These are phyloP conservation scores for Polyommatus iphigenia DNA, from an alignment of 2,888 invertebrate species.

Conservation along the genomic window DNA sequence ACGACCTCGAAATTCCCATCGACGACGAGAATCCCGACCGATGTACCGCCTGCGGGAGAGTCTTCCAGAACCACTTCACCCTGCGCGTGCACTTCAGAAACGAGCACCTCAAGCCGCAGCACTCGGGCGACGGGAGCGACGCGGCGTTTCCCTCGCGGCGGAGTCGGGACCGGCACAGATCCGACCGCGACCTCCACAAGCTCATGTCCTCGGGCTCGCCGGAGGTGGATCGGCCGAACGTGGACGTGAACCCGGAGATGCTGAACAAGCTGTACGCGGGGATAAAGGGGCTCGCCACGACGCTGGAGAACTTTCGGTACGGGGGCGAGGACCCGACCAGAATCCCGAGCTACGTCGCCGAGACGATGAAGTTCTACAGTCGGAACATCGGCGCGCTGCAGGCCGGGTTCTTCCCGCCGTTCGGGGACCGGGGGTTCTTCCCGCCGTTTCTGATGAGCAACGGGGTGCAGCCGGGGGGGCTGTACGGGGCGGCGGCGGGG, in stretches of 20 bases:
- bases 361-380: constrained; percentile 77
- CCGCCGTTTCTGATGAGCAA: constrained; percentile 70
- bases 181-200: constrained; percentile 78
- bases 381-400: constrained; percentile 69
- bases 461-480: constrained; percentile 61
- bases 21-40: constrained; percentile 93
- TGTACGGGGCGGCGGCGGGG: constrained; percentile 67
- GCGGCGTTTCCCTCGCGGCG: constrained; percentile 94
- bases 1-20: constrained; percentile 88
- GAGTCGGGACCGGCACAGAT: constrained; percentile 82
- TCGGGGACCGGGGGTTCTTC: constrained; percentile 69
- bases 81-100: constrained; percentile 95
- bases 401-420: constrained; percentile 69
- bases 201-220: constrained; percentile 68
- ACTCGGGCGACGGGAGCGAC: constrained; percentile 93
- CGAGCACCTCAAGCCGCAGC: constrained; percentile 93
- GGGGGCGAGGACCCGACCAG: constrained; percentile 69
- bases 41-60: constrained; percentile 92
- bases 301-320: constrained; percentile 83
- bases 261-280: constrained; percentile 91
- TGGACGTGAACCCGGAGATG: constrained; percentile 89
- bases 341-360: constrained; percentile 70
- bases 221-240: constrained; percentile 75
- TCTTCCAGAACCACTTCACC: constrained; percentile 94
- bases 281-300: constrained; percentile 81